These are phyloP conservation scores for Ctenopoma multispine DNA, from an alignment of 2,797 vertebrate genomes.

Conservation along the genomic window DNA sequence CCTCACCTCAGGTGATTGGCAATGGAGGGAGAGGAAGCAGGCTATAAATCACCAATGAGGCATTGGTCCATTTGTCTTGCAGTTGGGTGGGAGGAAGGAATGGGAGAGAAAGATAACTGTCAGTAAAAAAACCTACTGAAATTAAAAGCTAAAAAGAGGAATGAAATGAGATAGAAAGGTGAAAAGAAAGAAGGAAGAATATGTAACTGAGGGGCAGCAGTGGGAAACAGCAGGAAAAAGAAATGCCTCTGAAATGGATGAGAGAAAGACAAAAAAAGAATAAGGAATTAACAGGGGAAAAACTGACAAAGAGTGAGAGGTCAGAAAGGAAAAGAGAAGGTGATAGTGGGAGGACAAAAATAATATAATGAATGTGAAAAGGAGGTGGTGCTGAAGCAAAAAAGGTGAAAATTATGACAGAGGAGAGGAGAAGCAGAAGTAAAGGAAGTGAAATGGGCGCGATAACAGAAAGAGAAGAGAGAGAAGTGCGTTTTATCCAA, in stretches of 20 bases:
- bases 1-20: conserved; percentile 38
- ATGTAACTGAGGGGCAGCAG: background rate
- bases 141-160: too few species aligned
- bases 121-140: background rate
- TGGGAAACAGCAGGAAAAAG: background rate
- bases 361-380: too few species aligned
- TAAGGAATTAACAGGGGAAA: background rate
- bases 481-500: too few species aligned
- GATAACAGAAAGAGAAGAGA: too few species aligned
- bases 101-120: conserved; percentile 18
- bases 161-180: background rate
- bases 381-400: too few species aligned
- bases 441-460: too few species aligned
- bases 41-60: conserved; percentile 53
- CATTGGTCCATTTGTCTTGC: conserved; percentile 59
- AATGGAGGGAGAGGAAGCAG: conserved; percentile 43
- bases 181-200: background rate
- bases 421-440: too few species aligned
- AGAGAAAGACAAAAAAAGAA: background rate
- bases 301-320: background rate
- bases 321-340: background rate
- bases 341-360: background rate
- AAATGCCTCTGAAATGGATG: too few species aligned
- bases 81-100: conserved; percentile 43
- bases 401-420: too few species aligned